Evolutionary conservation across 2,888 invertebrate species (phyloP).

Genomic region (Heteromyza rotundicornis): DNA sequence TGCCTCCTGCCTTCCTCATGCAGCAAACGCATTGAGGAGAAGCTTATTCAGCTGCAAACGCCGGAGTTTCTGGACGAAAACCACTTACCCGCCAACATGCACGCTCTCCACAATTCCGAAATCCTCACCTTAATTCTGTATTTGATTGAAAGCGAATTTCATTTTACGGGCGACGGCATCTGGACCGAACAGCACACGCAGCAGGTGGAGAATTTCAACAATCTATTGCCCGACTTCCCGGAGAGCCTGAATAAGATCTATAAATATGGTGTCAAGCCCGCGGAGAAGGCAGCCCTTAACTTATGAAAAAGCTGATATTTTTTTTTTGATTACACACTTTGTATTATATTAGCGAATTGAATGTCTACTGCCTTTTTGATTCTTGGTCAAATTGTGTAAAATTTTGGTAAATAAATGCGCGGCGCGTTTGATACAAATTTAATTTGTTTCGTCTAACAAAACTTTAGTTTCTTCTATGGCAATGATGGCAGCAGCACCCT

Average conservation of each 20-base stretch:
- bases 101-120: slow-evolving; percentile 63
- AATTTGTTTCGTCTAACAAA: not conserved
- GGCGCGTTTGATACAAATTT: no score
- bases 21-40: slow-evolving; percentile 58
- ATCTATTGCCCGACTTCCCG: slow-evolving; percentile 58
- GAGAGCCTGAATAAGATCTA: slow-evolving; percentile 54
- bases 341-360: no score
- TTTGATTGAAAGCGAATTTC: slow-evolving; percentile 73
- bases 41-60: slow-evolving; percentile 43
- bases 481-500: no score
- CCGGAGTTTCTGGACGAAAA: slow-evolving; percentile 44
- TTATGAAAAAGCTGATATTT: no score
- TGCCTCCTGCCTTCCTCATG: slow-evolving; percentile 6
- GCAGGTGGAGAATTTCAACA: slow-evolving; percentile 59
- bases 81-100: slow-evolving; percentile 45
- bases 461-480: no score
- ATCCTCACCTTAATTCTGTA: slow-evolving; percentile 73
- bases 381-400: no score
- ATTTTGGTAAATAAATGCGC: no score
- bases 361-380: no score
- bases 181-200: slow-evolving; percentile 65
- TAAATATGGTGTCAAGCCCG: slow-evolving; percentile 53
- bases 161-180: slow-evolving; percentile 79
- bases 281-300: no score
- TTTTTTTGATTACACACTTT: no score